Evolutionary conservation across 2,797 vertebrate species (phyloP), one percentile per base, ranked within the genome.

Genomic region (Hoplostethus mediterraneus): DNA sequence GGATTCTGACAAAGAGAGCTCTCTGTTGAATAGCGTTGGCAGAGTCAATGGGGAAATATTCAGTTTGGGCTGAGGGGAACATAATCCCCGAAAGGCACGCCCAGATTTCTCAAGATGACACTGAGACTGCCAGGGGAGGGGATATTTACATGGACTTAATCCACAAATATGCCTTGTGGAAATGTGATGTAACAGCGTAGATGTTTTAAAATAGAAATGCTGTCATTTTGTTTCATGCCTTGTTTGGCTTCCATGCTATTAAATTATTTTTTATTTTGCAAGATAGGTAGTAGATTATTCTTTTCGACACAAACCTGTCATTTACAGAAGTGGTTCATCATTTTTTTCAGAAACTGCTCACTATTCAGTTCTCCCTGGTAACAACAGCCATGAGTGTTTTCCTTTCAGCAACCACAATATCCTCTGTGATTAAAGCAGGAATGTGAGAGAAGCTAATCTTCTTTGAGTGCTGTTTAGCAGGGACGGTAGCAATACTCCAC

Each of bases 1-100:
- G 56, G 56, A 49, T 65, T 55, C 31, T 65, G 60, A 71, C 75
- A 67, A 66, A 61, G 56, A 73, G 45, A 30, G 16, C 68, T 62
- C 63, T 38, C 28, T 16, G 42, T 21, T 47, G 58, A 63, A 57
- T 54, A n/a, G 33, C 17, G 10, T 33, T 54, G 63, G 63, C 56
- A 17, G 71, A 44, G 28, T 38, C 59, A 67, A 73, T 38, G 47
- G 59, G 45, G 25, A 73, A 67, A 68, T 63, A 56, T 63, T 68
- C 72, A 36, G 73, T 44, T 51, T 58, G 55, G 21, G 58, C 14
- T 17, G 53, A 38, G 52, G 36, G 47, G 36, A 57, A 17, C 21
- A 63, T 36, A 45, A 72, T 57, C 49, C 52, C 36, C 7, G 31
- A 53, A 4, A 33, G 45, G 38, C 54, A 51, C 38, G 25, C 56